Percentiles rank a stretch among this genome's conserved stretches.
These are phyloP conservation scores for Hepsetus odoe DNA, from an alignment of 2,113 vertebrate genomes.

Conservation along the genomic window DNA sequence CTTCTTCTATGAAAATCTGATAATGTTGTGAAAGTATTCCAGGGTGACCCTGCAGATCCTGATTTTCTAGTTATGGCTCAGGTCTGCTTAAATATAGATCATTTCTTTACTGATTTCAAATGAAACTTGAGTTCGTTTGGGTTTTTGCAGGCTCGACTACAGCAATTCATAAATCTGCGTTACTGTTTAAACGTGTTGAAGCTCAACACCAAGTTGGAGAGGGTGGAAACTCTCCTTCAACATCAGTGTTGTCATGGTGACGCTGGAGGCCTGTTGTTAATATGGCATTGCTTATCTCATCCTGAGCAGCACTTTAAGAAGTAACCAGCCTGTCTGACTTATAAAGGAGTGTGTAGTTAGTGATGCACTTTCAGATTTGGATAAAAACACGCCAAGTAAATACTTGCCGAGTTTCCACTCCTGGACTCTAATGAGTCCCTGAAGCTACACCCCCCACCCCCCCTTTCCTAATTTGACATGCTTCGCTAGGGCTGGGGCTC, in stretches of 20 bases:
- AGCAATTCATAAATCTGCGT: too few relatives aligned
- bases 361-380: conserved; percentile 18
- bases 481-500: conserved; percentile 72
- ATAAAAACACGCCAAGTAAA: conserved; percentile 57
- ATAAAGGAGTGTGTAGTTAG: conserved; percentile 42
- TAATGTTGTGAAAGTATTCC: too few relatives aligned
- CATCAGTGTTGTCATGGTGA: neutral
- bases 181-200: too few relatives aligned
- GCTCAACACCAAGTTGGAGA: too few relatives aligned
- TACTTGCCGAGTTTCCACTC: conserved; percentile 58
- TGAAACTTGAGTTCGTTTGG: too few relatives aligned
- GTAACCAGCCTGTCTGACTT: neutral
- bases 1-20: too few relatives aligned
- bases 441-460: conserved; percentile 57
- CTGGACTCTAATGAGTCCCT: conserved; percentile 76
- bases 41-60: too few relatives aligned
- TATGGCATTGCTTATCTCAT: conserved; percentile 28
- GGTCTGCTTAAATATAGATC: too few relatives aligned
- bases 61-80: too few relatives aligned
- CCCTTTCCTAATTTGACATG: conserved; percentile 74
- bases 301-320: conserved; percentile 52
- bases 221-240: neutral
- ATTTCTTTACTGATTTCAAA: too few relatives aligned
- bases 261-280: neutral
- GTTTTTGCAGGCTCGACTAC: too few relatives aligned